A percentile compares a stretch with the other conserved stretches of the same genome.
These are phyloP conservation scores for Turritopsis dohrnii DNA, from an alignment of 30 jellyfish, hydroid and myxozoan species.

Conservation along the genomic window DNA sequence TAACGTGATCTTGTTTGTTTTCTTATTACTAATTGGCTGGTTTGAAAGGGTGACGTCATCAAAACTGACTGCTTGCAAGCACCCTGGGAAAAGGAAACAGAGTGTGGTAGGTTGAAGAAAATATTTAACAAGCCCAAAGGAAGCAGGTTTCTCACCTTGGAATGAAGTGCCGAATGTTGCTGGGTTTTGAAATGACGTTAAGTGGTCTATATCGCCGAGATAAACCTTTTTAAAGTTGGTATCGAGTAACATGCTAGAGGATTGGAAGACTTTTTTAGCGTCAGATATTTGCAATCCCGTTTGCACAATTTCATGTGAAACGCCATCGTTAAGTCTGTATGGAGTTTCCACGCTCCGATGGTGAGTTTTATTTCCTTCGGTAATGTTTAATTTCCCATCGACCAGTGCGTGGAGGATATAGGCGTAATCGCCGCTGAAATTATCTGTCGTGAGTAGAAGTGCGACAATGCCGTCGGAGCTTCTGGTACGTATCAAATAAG, in stretches of 20 bases:
- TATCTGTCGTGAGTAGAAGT: neutral
- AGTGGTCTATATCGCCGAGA: slow-evolving; percentile 41
- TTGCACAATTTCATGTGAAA: slow-evolving; percentile 33
- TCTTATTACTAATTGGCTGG: neutral
- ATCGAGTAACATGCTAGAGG: neutral
- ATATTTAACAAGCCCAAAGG: no score
- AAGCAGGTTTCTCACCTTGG: neutral
- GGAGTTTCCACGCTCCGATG: neutral
- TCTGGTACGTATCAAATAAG: slow-evolving; percentile 40
- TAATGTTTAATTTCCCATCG: slow-evolving; percentile 1
- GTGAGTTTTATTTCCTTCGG: slow-evolving; percentile 3
- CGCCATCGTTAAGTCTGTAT: slow-evolving; percentile 35
- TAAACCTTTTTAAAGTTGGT: slow-evolving; percentile 23
- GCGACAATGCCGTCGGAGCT: slow-evolving; percentile 24
- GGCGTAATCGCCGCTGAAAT: neutral
- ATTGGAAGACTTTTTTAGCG: slow-evolving; percentile 2
- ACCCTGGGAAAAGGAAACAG: slow-evolving; percentile 24
- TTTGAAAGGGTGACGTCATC: slow-evolving; percentile 29
- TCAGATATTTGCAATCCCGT: slow-evolving; percentile 21
- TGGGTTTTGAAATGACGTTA: slow-evolving; percentile 23
- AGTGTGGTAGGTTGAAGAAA: neutral
- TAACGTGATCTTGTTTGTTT: neutral
- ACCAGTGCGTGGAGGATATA: slow-evolving; percentile 21
- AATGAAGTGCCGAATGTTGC: neutral
- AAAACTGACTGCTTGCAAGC: slow-evolving; percentile 47